These are phyloP conservation scores for Etheostoma cragini DNA, from an alignment of 2,113 vertebrate genomes.

Conservation along the genomic window DNA sequence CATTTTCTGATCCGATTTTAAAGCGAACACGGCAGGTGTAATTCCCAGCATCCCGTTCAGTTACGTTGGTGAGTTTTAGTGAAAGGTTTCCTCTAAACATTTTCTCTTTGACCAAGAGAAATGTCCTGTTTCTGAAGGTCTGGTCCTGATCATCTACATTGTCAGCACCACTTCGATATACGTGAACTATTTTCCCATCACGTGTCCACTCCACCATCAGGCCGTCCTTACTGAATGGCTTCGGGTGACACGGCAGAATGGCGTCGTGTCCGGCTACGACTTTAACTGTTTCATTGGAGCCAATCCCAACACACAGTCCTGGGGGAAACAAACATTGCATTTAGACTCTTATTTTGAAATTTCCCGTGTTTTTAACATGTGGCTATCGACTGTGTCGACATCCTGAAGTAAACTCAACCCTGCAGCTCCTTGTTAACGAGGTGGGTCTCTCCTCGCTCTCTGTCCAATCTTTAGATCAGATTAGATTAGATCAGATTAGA, in stretches of 20 bases:
- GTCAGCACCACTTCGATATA: fast-evolving
- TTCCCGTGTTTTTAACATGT: too few relatives aligned
- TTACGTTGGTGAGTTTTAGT: background rate
- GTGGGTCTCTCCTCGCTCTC: too few relatives aligned
- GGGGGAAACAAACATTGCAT: too few relatives aligned
- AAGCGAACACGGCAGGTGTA: background rate
- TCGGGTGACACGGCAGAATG: background rate
- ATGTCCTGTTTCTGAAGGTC: background rate
- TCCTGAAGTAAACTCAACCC: too few relatives aligned
- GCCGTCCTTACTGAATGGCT: too few relatives aligned
- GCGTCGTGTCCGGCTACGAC: background rate
- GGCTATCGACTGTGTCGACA: too few relatives aligned
- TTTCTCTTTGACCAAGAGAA: background rate
- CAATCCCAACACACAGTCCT: background rate
- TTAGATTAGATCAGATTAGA: too few relatives aligned
- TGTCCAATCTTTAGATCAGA: too few relatives aligned
- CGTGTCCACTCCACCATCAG: too few relatives aligned
- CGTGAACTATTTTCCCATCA: background rate
- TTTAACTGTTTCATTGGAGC: background rate
- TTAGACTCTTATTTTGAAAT: too few relatives aligned
- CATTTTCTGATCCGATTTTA: background rate
- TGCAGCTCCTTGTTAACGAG: too few relatives aligned
- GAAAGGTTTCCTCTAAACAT: background rate
- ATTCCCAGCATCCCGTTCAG: background rate
- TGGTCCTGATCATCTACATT: fast-evolving